Evolutionary conservation across 1,140 invertebrate species (phyloP).

Genomic region (Aphelenchoides fujianensis): DNA sequence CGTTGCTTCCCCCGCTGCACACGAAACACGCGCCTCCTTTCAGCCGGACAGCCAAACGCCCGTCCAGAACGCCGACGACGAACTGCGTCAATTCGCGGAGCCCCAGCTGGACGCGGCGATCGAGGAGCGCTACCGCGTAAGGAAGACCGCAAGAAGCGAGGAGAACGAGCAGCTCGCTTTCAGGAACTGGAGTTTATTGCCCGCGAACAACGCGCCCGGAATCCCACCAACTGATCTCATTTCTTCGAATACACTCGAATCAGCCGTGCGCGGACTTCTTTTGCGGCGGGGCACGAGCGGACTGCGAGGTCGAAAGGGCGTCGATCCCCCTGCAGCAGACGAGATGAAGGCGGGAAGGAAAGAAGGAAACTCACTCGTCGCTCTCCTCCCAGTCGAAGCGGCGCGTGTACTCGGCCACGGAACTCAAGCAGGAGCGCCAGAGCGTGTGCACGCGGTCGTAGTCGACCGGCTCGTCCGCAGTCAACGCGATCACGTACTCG

Average conservation of each 20-base stretch:
- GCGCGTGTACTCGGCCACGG: not conserved
- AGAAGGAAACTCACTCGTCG: not conserved
- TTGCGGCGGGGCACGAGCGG: not conserved
- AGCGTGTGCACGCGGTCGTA: not conserved
- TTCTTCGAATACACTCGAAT: not conserved
- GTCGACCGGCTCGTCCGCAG: not conserved
- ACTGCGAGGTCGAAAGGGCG: not conserved
- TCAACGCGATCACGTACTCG: not conserved
- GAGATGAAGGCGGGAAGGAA: not conserved
- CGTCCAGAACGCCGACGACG: not conserved
- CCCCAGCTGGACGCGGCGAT: conserved; percentile 12
- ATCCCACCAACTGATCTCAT: not conserved
- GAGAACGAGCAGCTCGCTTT: not conserved
- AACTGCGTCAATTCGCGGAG: conserved; percentile 2
- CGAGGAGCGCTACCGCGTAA: conserved; percentile 14
- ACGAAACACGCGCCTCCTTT: not conserved
- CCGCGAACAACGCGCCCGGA: not conserved
- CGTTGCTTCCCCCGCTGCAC: no score
- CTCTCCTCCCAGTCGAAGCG: conserved; percentile 5
- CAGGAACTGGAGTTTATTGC: conserved; percentile 20
- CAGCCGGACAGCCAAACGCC: conserved; percentile 1
- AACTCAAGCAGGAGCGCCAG: not conserved
- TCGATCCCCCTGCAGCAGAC: no score
- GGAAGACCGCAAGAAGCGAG: not conserved
- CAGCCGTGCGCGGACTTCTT: not conserved